A percentile compares a stretch with the other conserved stretches of the same genome.
phyloP scores from a whole-genome alignment of 2,888 invertebrate species.

The Brenthis hecate region DNA sequence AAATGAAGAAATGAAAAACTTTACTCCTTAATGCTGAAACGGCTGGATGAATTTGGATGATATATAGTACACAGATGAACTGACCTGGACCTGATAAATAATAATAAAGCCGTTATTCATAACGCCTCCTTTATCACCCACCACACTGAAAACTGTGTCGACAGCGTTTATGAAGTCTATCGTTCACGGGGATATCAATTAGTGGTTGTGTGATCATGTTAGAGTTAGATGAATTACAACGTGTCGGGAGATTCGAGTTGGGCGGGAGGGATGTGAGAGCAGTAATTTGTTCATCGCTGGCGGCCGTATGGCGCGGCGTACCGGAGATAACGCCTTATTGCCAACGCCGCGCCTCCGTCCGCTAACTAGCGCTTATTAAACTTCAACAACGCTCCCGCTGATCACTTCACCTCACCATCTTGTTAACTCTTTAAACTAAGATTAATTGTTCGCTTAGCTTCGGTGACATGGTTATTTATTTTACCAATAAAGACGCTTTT shows the following conservation, averaged over 20 bases:
- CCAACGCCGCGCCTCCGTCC: conserved; percentile 63
- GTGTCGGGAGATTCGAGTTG: conserved; percentile 46
- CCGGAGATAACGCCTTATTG: conserved; percentile 80
- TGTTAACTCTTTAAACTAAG: conserved; percentile 80
- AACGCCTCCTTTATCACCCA: too few relatives aligned
- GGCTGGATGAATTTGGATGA: too few relatives aligned
- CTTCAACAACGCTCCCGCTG: conserved; percentile 78
- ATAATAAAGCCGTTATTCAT: too few relatives aligned
- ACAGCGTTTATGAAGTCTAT: conserved; percentile 45
- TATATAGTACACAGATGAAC: too few relatives aligned
- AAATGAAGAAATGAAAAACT: too few relatives aligned
- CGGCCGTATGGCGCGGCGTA: conserved; percentile 46
- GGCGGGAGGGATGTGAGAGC: conserved; percentile 42
- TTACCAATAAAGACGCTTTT: conserved; percentile 50
- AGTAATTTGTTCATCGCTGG: conserved; percentile 60
- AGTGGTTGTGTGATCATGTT: conserved; percentile 49
- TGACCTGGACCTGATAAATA: too few relatives aligned
- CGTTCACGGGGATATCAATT: conserved; percentile 49
- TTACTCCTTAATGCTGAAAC: not conserved
- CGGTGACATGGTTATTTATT: conserved; percentile 62
- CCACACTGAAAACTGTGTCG: conserved; percentile 31
- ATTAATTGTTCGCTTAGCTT: conserved; percentile 73
- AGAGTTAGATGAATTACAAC: conserved; percentile 50
- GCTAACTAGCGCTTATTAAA: conserved; percentile 81
- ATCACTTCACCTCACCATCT: conserved; percentile 76